Evolutionary conservation across 2,113 vertebrate genomes (phyloP).

Genomic region (Tympanuchus pallidicinctus): DNA sequence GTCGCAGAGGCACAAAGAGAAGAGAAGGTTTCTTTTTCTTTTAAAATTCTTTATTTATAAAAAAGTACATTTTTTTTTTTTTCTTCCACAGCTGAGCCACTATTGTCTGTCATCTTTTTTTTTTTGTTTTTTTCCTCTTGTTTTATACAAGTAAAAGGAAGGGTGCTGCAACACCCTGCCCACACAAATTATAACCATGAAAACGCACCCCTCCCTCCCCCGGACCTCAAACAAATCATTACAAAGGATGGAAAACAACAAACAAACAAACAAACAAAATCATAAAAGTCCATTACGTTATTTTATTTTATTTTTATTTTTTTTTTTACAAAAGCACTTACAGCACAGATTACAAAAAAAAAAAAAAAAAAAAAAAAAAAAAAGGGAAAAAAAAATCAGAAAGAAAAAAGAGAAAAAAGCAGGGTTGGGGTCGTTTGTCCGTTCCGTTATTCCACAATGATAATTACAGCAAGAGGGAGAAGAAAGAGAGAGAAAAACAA

Average conservation of each 20-base stretch:
- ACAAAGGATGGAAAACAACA: slow-evolving; percentile 63
- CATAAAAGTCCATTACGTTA: slow-evolving; percentile 54
- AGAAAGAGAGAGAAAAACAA: slow-evolving; percentile 17
- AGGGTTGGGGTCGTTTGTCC: slow-evolving; percentile 21
- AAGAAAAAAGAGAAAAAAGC: neutral
- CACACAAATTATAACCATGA: slow-evolving; percentile 75
- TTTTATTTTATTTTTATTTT: neutral
- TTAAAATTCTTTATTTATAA: slow-evolving; percentile 87
- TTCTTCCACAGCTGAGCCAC: slow-evolving; percentile 78
- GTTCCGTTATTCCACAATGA: slow-evolving; percentile 50
- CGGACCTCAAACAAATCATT: slow-evolving; percentile 33
- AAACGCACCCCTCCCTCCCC: slow-evolving; percentile 43
- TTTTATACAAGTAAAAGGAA: slow-evolving; percentile 83
- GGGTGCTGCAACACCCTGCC: slow-evolving; percentile 71
- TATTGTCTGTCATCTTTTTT: slow-evolving; percentile 55
- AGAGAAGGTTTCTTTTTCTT: slow-evolving; percentile 50
- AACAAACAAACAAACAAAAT: neutral
- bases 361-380: no score
- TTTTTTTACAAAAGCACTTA: slow-evolving; percentile 75
- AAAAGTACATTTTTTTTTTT: slow-evolving; percentile 81
- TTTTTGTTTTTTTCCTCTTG: slow-evolving; percentile 58
- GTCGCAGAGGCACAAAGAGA: neutral
- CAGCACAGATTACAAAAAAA: slow-evolving; percentile 58
- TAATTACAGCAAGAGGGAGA: slow-evolving; percentile 35
- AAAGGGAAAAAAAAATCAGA: neutral